Evolutionary conservation across 1,140 invertebrate genomes (phyloP), one percentile per base, ranked within the genome.

Genomic region (Drosophila virilis): DNA sequence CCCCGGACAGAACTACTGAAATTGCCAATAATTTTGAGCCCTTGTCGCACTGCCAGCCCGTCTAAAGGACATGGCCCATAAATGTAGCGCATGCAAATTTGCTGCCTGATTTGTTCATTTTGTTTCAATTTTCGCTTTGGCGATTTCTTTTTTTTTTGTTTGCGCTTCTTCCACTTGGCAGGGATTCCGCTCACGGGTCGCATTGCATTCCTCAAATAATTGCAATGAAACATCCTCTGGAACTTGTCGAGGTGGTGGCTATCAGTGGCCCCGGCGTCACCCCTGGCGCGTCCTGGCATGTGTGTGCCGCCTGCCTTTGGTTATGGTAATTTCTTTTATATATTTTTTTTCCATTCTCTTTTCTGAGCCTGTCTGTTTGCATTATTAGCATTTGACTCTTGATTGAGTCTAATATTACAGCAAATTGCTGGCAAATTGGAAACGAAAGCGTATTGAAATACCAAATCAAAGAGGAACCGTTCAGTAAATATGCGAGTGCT

Each of bases 21-120:
- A 86, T 82, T 82, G 79, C 64, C 83, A 88, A 88, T 88, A 79
- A 82, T 74, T 61, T 82, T 70, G 79, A 67, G 72, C 78, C 74
- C 75, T 66, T 59, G 72, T 68, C 66, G 59, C 37, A 58, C 45
- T 35, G 37, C 3, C 15, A 13, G n/a, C 32, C 22, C 17, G 35
- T 17, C 45, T 17, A 32, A 35, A 13, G 54, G 48, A 62, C 37
- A 46, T 42, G 68, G 50, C 69, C 66, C 72, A 77, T 72, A 89
- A 88, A 88, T 83, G 83, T 89, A 80, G 73, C 84, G 80, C 80
- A 89, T 88, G 84, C 84, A 88, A 88, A 88, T 89, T 89, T 88
- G 77, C 58, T 78, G 77, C 84, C 77, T 80, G 84, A 88, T 88
- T 88, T 88, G 84, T 88, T 84, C 84, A 89, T 83, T 88, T 88